These are phyloP conservation scores for Zeus faber DNA, from an alignment of 2,113 vertebrate species.

Conservation along the genomic window DNA sequence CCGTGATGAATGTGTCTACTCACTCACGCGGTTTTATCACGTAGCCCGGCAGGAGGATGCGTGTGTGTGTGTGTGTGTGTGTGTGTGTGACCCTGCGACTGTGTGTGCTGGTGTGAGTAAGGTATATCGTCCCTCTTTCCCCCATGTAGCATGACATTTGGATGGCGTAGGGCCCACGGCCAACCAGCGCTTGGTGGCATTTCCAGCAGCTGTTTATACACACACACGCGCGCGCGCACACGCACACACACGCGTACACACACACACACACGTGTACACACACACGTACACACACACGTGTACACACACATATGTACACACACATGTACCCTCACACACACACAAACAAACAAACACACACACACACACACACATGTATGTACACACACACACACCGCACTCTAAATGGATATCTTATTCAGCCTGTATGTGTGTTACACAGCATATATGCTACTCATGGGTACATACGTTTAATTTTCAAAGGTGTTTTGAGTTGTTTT, in stretches of 20 bases:
- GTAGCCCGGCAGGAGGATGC: slow-evolving; percentile 27
- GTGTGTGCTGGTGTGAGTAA: not conserved
- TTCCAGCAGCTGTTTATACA: slow-evolving; percentile 57
- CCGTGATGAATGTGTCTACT: slow-evolving; percentile 59
- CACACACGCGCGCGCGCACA: slow-evolving; percentile 30
- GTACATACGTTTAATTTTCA: not conserved
- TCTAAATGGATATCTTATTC: not conserved
- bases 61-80: slow-evolving; percentile 29
- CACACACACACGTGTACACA: slow-evolving; percentile 8
- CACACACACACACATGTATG: too few relatives aligned
- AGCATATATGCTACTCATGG: slow-evolving; percentile 13
- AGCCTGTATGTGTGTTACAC: slow-evolving; percentile 11
- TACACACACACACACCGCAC: too few relatives aligned
- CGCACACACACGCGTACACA: slow-evolving; percentile 18
- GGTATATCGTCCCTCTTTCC: slow-evolving; percentile 30
- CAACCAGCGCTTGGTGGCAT: slow-evolving; percentile 45
- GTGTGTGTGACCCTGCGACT: not conserved
- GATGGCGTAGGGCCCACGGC: slow-evolving; percentile 51
- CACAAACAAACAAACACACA: too few relatives aligned
- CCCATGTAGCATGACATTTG: slow-evolving; percentile 55
- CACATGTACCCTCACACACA: too few relatives aligned
- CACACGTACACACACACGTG: not conserved
- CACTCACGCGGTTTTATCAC: slow-evolving; percentile 39
- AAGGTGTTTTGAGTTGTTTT: not conserved
- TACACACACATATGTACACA: not conserved